phyloP scores from a whole-genome alignment of 1,140 invertebrate genomes.

The Polypedilum pembai region DNA sequence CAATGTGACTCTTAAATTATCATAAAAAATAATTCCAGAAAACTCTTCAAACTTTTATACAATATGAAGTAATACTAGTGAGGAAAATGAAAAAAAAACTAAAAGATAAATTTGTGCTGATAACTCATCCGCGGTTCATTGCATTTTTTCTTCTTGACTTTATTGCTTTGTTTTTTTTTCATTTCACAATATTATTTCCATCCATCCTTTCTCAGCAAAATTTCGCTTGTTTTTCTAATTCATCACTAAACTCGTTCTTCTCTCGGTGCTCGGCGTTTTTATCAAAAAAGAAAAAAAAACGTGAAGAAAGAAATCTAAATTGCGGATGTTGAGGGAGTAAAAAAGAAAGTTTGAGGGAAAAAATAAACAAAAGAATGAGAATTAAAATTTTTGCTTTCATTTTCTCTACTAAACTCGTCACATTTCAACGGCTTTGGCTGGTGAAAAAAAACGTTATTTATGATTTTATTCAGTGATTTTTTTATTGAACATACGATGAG shows the following conservation, averaged over 20 bases:
- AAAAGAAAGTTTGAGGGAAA: neutral
- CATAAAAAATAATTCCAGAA: too few relatives aligned
- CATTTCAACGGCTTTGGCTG: neutral
- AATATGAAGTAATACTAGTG: neutral
- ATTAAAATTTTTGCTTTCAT: neutral
- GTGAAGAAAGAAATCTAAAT: neutral
- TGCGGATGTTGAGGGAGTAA: too few relatives aligned
- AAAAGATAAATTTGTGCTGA: constrained; percentile 16
- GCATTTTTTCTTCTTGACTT: neutral
- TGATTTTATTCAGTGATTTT: too few relatives aligned
- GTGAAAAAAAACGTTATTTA: too few relatives aligned
- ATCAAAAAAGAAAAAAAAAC: too few relatives aligned
- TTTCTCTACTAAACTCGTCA: neutral
- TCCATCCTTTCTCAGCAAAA: neutral
- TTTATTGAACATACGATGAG: too few relatives aligned
- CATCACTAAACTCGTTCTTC: neutral
- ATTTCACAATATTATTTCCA: too few relatives aligned
- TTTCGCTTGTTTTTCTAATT: neutral
- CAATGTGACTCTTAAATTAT: too few relatives aligned
- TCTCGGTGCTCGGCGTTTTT: neutral
- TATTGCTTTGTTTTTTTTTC: neutral
- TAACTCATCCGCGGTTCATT: constrained; percentile 22
- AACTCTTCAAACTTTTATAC: too few relatives aligned
- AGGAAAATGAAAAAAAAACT: neutral
- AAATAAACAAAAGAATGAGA: neutral